A percentile compares a stretch with the other conserved stretches of the same genome.
These are phyloP conservation scores for Ptilorrhoa leucosticta DNA, from an alignment of 2,113 vertebrate species.

Conservation along the genomic window DNA sequence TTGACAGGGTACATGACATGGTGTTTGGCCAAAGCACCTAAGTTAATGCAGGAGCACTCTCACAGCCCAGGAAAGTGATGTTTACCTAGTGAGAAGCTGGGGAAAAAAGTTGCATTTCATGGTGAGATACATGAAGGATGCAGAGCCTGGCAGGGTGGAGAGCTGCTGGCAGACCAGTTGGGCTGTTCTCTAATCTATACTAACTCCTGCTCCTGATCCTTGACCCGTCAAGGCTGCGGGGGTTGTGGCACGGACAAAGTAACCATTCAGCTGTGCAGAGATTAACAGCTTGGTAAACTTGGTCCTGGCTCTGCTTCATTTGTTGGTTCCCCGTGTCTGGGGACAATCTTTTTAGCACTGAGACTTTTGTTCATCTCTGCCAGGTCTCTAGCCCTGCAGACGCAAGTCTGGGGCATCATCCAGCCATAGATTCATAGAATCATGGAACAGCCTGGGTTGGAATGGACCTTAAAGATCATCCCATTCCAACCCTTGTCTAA, in stretches of 20 bases:
- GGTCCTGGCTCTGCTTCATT: neutral
- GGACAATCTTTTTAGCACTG: neutral
- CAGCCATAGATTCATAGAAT: neutral
- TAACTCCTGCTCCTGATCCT: neutral
- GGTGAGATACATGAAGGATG: rapidly evolving
- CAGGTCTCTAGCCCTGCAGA: neutral
- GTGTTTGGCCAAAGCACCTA: neutral
- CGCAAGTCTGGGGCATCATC: neutral
- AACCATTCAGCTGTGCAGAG: rapidly evolving
- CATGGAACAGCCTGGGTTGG: neutral
- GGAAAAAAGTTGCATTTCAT: neutral
- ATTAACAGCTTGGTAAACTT: rapidly evolving
- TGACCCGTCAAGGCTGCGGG: rapidly evolving
- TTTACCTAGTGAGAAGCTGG: neutral
- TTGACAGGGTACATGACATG: neutral
- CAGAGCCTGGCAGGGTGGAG: no score
- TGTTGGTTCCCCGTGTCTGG: rapidly evolving
- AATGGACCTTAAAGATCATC: neutral
- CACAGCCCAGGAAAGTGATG: neutral
- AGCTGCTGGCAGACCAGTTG: rapidly evolving
- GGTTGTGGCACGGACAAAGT: neutral
- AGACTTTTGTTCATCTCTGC: neutral
- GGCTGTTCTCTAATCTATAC: neutral
- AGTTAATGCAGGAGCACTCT: neutral
- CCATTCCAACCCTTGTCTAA: neutral